Evolutionary conservation across 1,140 invertebrate species (phyloP), one percentile per base, ranked within the genome.

Genomic region (Diachasma alloeum): DNA sequence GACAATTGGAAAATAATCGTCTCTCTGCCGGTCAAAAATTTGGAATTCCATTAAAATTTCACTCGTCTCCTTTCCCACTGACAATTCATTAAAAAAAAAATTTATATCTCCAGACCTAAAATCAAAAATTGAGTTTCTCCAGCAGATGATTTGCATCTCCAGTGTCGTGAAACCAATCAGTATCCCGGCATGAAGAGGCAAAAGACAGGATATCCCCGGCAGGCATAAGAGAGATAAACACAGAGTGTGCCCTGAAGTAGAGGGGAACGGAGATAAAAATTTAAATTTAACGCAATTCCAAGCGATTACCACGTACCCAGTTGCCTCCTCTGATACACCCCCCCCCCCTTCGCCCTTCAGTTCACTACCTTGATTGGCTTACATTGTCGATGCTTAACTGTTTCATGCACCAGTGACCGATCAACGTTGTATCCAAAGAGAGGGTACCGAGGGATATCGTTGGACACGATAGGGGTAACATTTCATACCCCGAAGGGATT

Each of bases 321-420:
- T 24, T 39, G 31, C 63, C 44, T 44, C 10, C 72, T 76, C 69
- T 79, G 78, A 72, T 77, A 81, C 81, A 72, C 80, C 80, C 77
- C 81, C 85, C 44, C 66, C 67, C 46, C 36, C 46, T n/a, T 36
- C 59, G 2, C 31, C 31, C 31, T 6, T 69, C 39, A 75, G 73
- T 59, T 42, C 67, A 69, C 10, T n/a, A 37, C 80, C 85, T 85
- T 89, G 87, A 90, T 90, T 88, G 87, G 88, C 87, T 88, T 88
- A 88, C 85, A 89, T 90, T 90, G 88, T 90, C 87, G 86, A 84
- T 89, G 89, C 87, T 89, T 88, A 88, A 89, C 87, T 86, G 88
- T 89, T 89, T 90, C 87, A 90, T 89, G 88, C 89, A 87, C 87
- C 88, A 88, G 87, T 89, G 87, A 90, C 86, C 85, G 83, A 85